Base-by-base conservation (phyloP, 2,113 vertebrate genomes). In the Ursus arctos region DNA sequence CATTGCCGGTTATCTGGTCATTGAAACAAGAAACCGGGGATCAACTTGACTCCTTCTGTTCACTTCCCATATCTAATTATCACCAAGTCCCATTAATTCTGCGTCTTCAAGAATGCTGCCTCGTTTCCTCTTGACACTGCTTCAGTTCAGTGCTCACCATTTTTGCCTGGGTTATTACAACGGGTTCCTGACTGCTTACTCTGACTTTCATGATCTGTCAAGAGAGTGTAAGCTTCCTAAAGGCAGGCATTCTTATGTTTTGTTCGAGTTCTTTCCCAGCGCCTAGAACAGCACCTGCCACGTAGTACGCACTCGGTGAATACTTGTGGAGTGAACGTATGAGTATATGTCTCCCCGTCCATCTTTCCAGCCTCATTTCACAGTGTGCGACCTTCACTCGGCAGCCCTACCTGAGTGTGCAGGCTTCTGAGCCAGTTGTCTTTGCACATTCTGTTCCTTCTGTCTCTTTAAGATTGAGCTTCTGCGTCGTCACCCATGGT, bases 11-110 rank as follows among this genome's bases (percentile, higher is more conserved):
- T 90, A 61, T 79, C 84, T 95, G 87, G 43, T n/a, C 55, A 92
- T 11, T 90, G 88, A 97, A 97, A 96, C 12, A 2, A 81, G 93
- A 98, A 96, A 92, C 43, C 47, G 40, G 33, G 55, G 63, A 94
- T 94, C 85, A 87, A 19, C 55, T 74, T 90, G 74, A 97, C 51
- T 91, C 71, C 61, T 74, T 94, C 76, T 95, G 55, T 76, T 96
- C 55, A 80, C 18, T 57, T 87, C 47, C 43, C 53, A 21, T 51
- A 74, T 91, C 49, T 97, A 63, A 82, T 97, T 51, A 85, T 81
- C 79, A 77, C 36, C 21, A 91, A 63, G 43, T 84, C 55, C 36
- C 33, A 65, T 47, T 83, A 69, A 81, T 88, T 88, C 43, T 65
- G 31, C 26, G 33, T 21, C 65, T 89, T 81, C 28, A 93, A 84